Evolutionary conservation across 2,113 vertebrate genomes (phyloP).

Genomic region (Lepisosteus oculatus): DNA sequence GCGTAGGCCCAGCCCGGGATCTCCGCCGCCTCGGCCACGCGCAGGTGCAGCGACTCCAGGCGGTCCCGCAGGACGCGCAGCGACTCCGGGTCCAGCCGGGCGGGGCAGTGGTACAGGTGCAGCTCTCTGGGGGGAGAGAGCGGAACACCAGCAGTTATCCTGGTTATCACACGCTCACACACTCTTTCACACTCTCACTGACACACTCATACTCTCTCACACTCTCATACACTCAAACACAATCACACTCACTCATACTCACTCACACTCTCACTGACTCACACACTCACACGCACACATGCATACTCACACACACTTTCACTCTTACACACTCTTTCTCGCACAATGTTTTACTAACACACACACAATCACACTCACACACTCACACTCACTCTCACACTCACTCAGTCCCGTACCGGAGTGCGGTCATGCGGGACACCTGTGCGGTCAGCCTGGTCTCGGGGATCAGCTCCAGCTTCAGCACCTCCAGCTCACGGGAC

Average conservation of each 20-base stretch:
- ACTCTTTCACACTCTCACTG: neutral
- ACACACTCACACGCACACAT: neutral
- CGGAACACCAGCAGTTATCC: neutral
- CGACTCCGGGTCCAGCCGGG: constrained; percentile 55
- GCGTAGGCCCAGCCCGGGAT: constrained; percentile 66
- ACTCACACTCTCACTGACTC: neutral
- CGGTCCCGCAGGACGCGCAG: constrained; percentile 57
- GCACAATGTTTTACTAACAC: neutral
- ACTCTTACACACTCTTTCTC: neutral
- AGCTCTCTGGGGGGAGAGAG: constrained; percentile 53
- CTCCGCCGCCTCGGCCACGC: constrained; percentile 60
- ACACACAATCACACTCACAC: neutral
- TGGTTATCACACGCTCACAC: neutral
- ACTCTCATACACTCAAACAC: neutral
- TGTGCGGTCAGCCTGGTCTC: too few species aligned
- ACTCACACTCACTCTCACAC: constrained; percentile 6
- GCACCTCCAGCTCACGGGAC: neutral
- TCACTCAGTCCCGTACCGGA: neutral
- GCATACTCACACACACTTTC: constrained; percentile 3
- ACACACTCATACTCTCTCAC: neutral
- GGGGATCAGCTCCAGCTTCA: too few species aligned
- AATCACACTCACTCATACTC: neutral
- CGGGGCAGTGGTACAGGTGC: constrained; percentile 64
- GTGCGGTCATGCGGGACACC: too few species aligned
- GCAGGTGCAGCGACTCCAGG: constrained; percentile 60